Evolutionary conservation across 2,797 vertebrate genomes (phyloP), one percentile per base, ranked within the genome.

Genomic region (Epinephelus awoara): DNA sequence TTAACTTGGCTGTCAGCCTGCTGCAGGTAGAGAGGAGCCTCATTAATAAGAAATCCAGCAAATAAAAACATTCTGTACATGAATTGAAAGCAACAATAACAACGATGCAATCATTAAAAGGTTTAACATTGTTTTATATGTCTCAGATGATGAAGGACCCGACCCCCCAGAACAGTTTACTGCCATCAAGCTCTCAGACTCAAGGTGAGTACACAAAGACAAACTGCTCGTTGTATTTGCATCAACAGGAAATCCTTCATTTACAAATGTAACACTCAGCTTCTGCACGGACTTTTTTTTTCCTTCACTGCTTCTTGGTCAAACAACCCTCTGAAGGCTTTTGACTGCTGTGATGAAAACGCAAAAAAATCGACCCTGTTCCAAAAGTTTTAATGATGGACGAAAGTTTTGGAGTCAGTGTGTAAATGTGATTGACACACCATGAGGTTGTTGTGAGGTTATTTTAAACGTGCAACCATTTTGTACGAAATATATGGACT

Each of bases 141-240:
- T 91, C 94, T 70, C 85, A 99, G 98, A 95, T 67, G 96, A 98
- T 82, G 97, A 98, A 86, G 97, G 97, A 10, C 98, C 97, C 3
- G 97, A 96, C 88, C 98, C 98, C 73, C 98, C 98, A 2, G 98
- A 99, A 83, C 98, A 99, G 89, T 97, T 99, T 59, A 99, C 97
- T 29, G 97, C 97, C 34, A 93, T 99, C 77, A 99, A 98, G 85
- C 69, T 99, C 68, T 98, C 98, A 29, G 98, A 99, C 79, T 88
- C 95, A 52, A 97, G 98, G 98, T 99, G 90, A 93, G 84, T 14
- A 57, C n/a, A 5, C 57, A 55, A 62, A 82, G 40, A 72, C n/a
- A 68, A 64, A 75, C n/a, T 15, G 25, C 51, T 38, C 29, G 0
- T 42, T 50, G 27, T 49, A 68, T 75, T 72, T 64, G 18, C 57